These are phyloP conservation scores for Leptinotarsa haldemani DNA, from an alignment of 2,888 invertebrate species.

Conservation along the genomic window DNA sequence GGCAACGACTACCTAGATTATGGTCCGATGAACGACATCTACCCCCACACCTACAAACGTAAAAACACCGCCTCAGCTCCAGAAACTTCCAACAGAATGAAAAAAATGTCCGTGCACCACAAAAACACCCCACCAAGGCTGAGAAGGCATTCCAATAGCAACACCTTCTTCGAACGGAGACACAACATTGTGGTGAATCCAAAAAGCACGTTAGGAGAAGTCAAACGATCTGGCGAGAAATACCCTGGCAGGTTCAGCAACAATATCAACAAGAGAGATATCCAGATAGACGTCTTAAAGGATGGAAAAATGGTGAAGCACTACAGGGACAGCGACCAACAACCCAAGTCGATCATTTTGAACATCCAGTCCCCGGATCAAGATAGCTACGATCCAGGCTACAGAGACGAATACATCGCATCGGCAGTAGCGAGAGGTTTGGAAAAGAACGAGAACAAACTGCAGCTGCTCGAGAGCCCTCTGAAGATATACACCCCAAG, in stretches of 20 bases:
- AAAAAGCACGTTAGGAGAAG: constrained; percentile 42
- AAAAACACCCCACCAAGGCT: constrained; percentile 43
- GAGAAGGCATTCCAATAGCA: constrained; percentile 41
- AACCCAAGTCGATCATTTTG: constrained; percentile 50
- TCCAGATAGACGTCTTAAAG: constrained; percentile 47
- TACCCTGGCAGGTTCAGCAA: constrained; percentile 40
- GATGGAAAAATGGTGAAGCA: constrained; percentile 52
- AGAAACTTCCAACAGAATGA: too few species aligned
- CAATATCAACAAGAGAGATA: constrained; percentile 33
- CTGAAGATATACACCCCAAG: constrained; percentile 1
- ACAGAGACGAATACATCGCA: neutral
- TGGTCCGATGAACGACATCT: constrained; percentile 49
- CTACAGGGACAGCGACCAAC: constrained; percentile 45
- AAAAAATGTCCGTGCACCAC: constrained; percentile 31
- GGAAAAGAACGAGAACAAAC: neutral
- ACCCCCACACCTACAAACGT: constrained; percentile 45
- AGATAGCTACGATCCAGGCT: too few species aligned
- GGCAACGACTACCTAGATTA: constrained; percentile 32
- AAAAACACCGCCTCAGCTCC: constrained; percentile 23
- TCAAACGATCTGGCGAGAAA: constrained; percentile 42
- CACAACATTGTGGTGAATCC: constrained; percentile 39
- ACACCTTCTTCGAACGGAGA: constrained; percentile 28
- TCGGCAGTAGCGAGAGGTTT: neutral
- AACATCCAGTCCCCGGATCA: constrained; percentile 41
- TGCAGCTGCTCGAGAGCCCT: neutral